phyloP scores from a whole-genome alignment of 1,140 invertebrate species.

The Lucilia cuprina region DNA sequence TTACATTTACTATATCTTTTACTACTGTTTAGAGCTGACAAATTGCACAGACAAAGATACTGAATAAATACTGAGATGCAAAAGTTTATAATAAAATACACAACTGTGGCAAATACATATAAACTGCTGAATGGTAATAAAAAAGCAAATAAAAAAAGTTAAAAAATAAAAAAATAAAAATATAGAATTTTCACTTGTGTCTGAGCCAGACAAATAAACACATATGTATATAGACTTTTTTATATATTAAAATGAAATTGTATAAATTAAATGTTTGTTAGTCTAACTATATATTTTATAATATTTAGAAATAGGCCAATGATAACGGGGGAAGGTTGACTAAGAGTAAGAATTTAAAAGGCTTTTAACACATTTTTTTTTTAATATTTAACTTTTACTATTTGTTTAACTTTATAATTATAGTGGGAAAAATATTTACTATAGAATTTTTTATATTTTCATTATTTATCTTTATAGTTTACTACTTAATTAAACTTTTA shows the following conservation, averaged over 20 bases:
- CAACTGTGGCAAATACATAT: not conserved
- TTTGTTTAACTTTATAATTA: no score
- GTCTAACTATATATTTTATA: not conserved
- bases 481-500: no score
- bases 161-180: not conserved
- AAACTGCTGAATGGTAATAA: not conserved
- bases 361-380: no score
- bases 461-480: no score
- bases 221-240: not conserved
- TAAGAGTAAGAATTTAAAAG: no score
- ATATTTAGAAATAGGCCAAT: not conserved
- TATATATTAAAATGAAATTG: not conserved
- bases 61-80: not conserved
- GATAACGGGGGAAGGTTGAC: not conserved
- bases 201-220: conserved; percentile 5
- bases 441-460: no score
- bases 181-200: conserved; percentile 1
- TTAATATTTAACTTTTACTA: no score
- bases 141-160: not conserved
- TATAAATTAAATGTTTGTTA: not conserved
- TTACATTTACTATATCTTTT: not conserved
- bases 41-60: not conserved
- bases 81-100: not conserved
- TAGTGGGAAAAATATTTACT: no score
- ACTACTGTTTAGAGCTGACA: not conserved